Conservation (phyloP, 2,888 invertebrate species). For the Ethmia dodecea region DNA sequence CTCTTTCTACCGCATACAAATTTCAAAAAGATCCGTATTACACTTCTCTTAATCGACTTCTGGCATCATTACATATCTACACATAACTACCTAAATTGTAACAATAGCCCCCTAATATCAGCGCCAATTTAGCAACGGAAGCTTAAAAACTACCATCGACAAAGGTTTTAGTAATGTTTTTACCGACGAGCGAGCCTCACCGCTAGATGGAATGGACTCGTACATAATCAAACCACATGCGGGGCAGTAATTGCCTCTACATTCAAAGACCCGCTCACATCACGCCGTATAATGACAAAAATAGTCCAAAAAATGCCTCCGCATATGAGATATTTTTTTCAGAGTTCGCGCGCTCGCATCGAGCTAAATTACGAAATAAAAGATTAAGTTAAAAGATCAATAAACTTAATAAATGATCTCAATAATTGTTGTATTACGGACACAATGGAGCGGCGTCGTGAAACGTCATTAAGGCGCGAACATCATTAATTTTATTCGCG, state of each 20-base stretch:
- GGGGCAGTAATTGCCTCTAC: slow-evolving; percentile 75
- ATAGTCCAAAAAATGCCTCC: slow-evolving; percentile 73
- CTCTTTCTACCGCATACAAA: slow-evolving; percentile 26
- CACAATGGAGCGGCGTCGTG: slow-evolving; percentile 77
- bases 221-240: slow-evolving; percentile 77
- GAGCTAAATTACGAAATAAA: slow-evolving; percentile 77
- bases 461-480: slow-evolving; percentile 76
- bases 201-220: slow-evolving; percentile 67
- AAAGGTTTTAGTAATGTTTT: slow-evolving; percentile 66
- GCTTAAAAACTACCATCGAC: slow-evolving; percentile 60
- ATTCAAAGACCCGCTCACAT: slow-evolving; percentile 75
- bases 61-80: slow-evolving; percentile 21
- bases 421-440: slow-evolving; percentile 78
- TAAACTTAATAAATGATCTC: slow-evolving; percentile 79
- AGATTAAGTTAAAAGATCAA: slow-evolving; percentile 78
- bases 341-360: slow-evolving; percentile 70
- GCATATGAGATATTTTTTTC: slow-evolving; percentile 75
- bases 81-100: slow-evolving; percentile 45
- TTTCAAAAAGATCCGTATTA: slow-evolving; percentile 19
- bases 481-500: slow-evolving; percentile 78
- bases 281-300: slow-evolving; percentile 77
- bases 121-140: slow-evolving; percentile 73
- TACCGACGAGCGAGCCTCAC: slow-evolving; percentile 57
- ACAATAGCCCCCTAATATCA: slow-evolving; percentile 60
- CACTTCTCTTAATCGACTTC: slow-evolving; percentile 34